These are phyloP conservation scores for Synergus itoensis DNA, from an alignment of 2,888 invertebrate genomes.

Conservation along the genomic window DNA sequence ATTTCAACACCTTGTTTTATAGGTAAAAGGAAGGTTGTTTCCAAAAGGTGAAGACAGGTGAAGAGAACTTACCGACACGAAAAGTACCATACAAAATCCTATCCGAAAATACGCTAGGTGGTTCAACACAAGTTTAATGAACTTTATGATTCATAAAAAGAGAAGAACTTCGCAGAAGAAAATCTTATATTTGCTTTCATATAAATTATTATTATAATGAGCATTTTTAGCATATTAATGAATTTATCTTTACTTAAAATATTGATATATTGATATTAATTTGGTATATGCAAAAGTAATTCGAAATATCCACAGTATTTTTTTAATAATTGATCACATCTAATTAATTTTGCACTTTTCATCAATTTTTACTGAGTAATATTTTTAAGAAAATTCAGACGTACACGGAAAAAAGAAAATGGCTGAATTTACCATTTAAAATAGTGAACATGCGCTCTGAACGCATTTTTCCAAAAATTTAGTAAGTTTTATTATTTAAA, in stretches of 20 bases:
- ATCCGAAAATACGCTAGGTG: not conserved
- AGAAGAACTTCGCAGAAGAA: not conserved
- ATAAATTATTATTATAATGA: not conserved
- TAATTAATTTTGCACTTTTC: not conserved
- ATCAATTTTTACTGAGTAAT: not conserved
- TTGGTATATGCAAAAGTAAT: not conserved
- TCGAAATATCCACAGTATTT: too few relatives aligned
- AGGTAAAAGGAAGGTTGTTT: not conserved
- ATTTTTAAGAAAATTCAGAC: not conserved
- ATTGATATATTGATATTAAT: not conserved
- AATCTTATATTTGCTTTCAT: not conserved
- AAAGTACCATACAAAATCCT: not conserved
- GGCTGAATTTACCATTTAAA: too few relatives aligned
- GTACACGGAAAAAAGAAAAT: too few relatives aligned
- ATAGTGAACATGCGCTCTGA: too few relatives aligned
- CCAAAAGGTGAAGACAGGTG: not conserved
- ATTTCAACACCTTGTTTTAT: slow-evolving; percentile 19
- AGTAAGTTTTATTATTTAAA: too few relatives aligned
- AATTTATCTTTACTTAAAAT: not conserved
- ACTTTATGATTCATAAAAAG: not conserved
- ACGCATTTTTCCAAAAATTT: too few relatives aligned
- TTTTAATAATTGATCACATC: too few relatives aligned
- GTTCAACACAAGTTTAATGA: not conserved
- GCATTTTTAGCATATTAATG: not conserved
- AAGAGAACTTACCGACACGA: slow-evolving; percentile 17